Evolutionary conservation across 2,888 invertebrate species (phyloP).

Genomic region (Sphinx pinastri): DNA sequence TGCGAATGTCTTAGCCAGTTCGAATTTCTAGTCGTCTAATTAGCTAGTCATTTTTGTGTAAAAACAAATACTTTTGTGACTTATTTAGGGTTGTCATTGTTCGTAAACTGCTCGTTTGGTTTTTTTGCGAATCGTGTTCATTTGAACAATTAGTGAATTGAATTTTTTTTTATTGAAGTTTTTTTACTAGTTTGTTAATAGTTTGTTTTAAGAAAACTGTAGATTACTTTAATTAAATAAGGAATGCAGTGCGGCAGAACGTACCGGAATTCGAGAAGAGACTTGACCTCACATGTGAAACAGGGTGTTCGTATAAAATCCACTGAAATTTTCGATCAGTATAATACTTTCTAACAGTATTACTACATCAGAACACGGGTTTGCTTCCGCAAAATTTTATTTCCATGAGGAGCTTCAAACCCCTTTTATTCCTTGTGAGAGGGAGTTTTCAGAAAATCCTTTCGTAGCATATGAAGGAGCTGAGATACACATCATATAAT

Average conservation of each 20-base stretch:
- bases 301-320: neutral
- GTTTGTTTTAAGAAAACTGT: neutral
- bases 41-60: constrained; percentile 18
- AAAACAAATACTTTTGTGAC: constrained; percentile 22
- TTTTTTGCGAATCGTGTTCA: neutral
- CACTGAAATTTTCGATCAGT: neutral
- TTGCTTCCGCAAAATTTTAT: no score
- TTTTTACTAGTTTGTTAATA: neutral
- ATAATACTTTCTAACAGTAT: no score
- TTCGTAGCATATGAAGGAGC: no score
- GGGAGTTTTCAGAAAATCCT: no score
- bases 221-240: neutral
- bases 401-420: no score
- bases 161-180: neutral
- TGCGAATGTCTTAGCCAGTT: constrained; percentile 20
- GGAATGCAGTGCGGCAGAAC: neutral
- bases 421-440: no score
- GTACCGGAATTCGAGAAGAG: neutral
- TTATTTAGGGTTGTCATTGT: constrained; percentile 10
- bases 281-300: neutral
- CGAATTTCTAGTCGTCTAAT: constrained; percentile 20
- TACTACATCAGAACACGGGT: no score
- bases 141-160: neutral
- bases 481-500: no score
- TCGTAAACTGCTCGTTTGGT: neutral